Percentiles rank a stretch among this genome's conserved stretches.
Conservation (phyloP, 64 coral and sea anemone species). For the Porites lutea region DNA sequence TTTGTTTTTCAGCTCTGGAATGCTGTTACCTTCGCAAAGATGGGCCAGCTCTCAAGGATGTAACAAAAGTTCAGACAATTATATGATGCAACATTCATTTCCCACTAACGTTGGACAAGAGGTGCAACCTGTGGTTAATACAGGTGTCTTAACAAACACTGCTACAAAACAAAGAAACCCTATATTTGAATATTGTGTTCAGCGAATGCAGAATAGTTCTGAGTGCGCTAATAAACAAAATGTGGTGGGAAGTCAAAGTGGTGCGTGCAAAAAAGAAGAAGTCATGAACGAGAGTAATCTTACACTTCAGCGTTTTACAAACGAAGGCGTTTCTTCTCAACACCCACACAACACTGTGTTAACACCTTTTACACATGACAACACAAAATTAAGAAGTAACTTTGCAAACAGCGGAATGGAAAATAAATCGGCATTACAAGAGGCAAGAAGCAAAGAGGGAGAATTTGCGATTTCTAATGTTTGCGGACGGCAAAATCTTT, state of each 20-base stretch:
- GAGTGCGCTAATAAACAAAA: not conserved
- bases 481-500: not conserved
- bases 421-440: not conserved
- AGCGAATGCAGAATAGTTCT: not conserved
- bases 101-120: not conserved
- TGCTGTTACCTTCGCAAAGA: not conserved
- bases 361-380: not conserved
- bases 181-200: conserved; percentile 15
- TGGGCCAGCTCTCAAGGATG: not conserved
- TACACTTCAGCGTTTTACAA: not conserved
- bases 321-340: not conserved
- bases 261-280: not conserved
- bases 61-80: not conserved
- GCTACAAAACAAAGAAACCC: not conserved
- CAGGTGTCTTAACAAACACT: not conserved
- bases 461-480: not conserved
- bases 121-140: not conserved
- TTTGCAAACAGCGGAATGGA: not conserved
- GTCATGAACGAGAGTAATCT: too few species aligned
- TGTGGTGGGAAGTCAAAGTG: not conserved
- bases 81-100: not conserved
- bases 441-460: not conserved
- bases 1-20: not conserved
- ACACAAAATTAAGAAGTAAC: not conserved
- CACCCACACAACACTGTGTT: too few species aligned